These are phyloP conservation scores for Romanogobio albipinnatus DNA, from an alignment of 2,113 vertebrate species.

Conservation along the genomic window DNA sequence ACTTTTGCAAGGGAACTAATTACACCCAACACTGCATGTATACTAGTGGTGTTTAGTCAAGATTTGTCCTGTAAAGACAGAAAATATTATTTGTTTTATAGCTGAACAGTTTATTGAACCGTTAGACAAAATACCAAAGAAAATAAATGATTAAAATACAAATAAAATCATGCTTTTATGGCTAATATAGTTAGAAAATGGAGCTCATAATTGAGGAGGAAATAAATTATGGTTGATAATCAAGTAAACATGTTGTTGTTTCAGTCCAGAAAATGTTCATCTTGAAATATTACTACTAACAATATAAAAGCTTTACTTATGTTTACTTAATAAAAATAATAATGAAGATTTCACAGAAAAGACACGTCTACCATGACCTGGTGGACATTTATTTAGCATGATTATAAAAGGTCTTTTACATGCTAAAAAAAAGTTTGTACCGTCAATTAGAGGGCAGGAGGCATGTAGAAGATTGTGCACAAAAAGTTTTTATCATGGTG, in stretches of 20 bases:
- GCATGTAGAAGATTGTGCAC: neutral
- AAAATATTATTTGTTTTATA: neutral
- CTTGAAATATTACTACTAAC: neutral
- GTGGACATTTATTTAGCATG: neutral
- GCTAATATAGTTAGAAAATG: neutral
- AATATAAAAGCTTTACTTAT: neutral
- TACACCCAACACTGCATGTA: no score
- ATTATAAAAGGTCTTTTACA: neutral
- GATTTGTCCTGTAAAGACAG: neutral
- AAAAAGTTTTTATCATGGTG: neutral
- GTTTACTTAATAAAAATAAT: neutral
- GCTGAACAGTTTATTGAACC: neutral
- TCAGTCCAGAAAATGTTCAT: neutral
- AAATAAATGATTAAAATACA: neutral
- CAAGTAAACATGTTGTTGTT: no score
- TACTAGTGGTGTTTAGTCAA: neutral
- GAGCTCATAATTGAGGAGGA: neutral
- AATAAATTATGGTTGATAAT: no score
- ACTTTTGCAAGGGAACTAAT: no score
- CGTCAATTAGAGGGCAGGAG: neutral
- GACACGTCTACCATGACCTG: neutral
- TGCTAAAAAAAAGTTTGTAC: neutral
- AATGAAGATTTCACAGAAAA: neutral
- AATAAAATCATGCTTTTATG: neutral
- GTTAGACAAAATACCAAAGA: neutral